Evolutionary conservation across 2,113 vertebrate species (phyloP).

Genomic region (Nycticebus coucang): DNA sequence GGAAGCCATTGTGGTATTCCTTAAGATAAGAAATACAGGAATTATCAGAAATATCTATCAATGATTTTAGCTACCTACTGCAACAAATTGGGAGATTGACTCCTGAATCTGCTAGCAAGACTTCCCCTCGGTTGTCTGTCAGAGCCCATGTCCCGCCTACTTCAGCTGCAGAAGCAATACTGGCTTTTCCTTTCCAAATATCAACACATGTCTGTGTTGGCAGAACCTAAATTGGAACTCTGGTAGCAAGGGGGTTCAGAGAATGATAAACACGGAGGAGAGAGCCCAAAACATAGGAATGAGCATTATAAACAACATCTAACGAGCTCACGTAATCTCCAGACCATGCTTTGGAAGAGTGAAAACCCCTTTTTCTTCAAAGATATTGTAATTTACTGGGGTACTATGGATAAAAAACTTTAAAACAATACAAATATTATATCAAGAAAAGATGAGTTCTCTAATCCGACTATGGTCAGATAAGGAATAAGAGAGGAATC

Average conservation of each 20-base stretch:
- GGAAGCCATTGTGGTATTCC: background rate
- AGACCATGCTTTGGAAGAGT: background rate
- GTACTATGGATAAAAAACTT: background rate
- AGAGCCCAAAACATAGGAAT: background rate
- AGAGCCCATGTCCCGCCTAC: too few species aligned
- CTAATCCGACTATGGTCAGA: background rate
- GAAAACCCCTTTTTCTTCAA: background rate
- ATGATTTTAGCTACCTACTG: background rate
- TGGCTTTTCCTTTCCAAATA: background rate
- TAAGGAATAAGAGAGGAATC: background rate
- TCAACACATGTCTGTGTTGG: background rate
- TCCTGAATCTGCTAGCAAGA: too few species aligned
- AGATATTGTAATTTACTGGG: background rate
- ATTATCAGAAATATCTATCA: background rate
- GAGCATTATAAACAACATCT: background rate
- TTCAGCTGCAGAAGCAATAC: background rate
- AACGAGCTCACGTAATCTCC: background rate
- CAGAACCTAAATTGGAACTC: background rate
- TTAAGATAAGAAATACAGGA: background rate
- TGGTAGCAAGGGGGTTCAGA: too few species aligned
- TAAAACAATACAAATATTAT: background rate
- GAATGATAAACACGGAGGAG: background rate
- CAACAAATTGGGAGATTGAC: background rate
- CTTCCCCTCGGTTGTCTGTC: background rate
- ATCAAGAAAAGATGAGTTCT: background rate